Evolutionary conservation across 2,113 vertebrate species (phyloP).

Genomic region (Bos javanicus): DNA sequence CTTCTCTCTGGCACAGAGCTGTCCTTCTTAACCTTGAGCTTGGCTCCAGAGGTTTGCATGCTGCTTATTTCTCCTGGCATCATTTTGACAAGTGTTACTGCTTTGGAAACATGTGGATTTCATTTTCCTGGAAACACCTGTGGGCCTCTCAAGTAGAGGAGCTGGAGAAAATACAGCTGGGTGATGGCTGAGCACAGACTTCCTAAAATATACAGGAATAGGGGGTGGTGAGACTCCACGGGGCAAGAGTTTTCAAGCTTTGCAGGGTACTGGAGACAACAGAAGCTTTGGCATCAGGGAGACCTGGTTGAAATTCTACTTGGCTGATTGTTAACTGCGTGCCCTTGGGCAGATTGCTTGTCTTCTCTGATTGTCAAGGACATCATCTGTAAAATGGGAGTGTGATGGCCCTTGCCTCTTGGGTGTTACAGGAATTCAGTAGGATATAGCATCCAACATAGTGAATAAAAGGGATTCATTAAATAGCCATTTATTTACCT

Average conservation of each 20-base stretch:
- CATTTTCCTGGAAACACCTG: neutral
- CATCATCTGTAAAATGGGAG: neutral
- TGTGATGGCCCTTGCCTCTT: neutral
- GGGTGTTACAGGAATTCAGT: neutral
- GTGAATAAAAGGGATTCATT: neutral
- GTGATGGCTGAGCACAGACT: neutral
- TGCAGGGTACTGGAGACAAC: neutral
- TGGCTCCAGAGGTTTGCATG: neutral
- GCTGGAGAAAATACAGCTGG: neutral
- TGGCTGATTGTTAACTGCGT: neutral
- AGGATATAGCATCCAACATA: neutral
- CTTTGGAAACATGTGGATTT: neutral
- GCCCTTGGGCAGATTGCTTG: neutral
- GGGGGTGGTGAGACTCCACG: neutral
- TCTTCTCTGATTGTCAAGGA: neutral
- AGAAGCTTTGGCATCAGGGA: neutral
- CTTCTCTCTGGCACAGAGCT: neutral
- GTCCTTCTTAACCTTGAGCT: constrained; percentile 3
- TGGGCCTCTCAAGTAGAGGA: neutral
- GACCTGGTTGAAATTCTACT: neutral
- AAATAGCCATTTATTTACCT: neutral
- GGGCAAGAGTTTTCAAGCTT: neutral
- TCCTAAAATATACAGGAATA: neutral
- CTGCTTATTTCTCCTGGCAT: neutral
- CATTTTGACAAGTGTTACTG: constrained; percentile 25